phyloP scores from a whole-genome alignment of 1,140 invertebrate species.

The Calliphora vicina region DNA sequence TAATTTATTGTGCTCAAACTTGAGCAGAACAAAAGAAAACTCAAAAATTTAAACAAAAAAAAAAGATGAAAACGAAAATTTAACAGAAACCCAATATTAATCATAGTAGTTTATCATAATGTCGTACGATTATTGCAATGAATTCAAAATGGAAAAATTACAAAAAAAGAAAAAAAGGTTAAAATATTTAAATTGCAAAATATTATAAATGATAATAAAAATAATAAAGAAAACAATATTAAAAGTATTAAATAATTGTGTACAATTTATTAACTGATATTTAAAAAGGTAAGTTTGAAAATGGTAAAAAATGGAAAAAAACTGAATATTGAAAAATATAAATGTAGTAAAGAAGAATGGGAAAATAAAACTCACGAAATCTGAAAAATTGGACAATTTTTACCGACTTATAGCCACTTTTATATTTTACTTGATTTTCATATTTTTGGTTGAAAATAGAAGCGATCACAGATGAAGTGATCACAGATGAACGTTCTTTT shows the following conservation, averaged over 20 bases:
- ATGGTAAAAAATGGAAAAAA: too few relatives aligned
- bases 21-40: not conserved
- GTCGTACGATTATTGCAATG: conserved; percentile 23
- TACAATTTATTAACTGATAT: not conserved
- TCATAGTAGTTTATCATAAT: conserved; percentile 20
- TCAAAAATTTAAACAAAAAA: not conserved
- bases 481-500: too few relatives aligned
- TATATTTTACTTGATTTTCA: too few relatives aligned
- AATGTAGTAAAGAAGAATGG: too few relatives aligned
- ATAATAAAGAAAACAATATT: conserved; percentile 17
- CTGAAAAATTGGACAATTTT: too few relatives aligned
- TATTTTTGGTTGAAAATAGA: too few relatives aligned
- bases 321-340: too few relatives aligned
- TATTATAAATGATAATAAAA: conserved; percentile 30
- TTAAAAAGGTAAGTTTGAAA: not conserved
- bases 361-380: too few relatives aligned
- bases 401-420: too few relatives aligned
- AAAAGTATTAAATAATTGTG: conserved; percentile 7
- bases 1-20: conserved; percentile 10
- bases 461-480: too few relatives aligned
- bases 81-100: not conserved
- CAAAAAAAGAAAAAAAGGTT: conserved; percentile 24
- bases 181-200: conserved; percentile 26
- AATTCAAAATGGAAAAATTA: conserved; percentile 35
- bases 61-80: not conserved